These are phyloP conservation scores for Noctua comes DNA, from an alignment of 2,888 invertebrate species.

Conservation along the genomic window DNA sequence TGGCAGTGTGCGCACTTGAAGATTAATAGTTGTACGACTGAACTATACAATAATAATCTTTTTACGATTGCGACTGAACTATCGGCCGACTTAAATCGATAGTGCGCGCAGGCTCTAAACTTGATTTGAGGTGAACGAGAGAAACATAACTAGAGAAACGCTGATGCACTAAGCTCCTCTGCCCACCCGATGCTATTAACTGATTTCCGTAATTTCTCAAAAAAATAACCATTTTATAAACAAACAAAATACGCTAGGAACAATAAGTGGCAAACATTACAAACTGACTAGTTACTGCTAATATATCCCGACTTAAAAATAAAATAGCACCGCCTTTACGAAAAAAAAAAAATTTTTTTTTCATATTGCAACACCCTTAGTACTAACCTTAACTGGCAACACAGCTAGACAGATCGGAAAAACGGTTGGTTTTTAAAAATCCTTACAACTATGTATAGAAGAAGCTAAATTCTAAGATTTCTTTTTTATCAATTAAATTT, in stretches of 20 bases:
- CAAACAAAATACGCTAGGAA: conserved; percentile 62
- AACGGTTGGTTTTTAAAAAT: conserved; percentile 52
- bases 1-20: too few species aligned
- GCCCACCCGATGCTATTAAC: neutral
- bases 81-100: too few species aligned
- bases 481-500: conserved; percentile 61
- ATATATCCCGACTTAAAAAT: conserved; percentile 60
- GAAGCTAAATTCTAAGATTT: conserved; percentile 55
- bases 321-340: conserved; percentile 69
- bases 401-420: conserved; percentile 62
- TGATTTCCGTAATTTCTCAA: conserved; percentile 19
- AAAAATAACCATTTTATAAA: conserved; percentile 27
- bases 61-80: too few species aligned
- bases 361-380: conserved; percentile 75
- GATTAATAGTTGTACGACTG: too few species aligned
- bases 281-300: conserved; percentile 62
- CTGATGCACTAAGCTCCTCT: neutral
- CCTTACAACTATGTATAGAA: conserved; percentile 66
- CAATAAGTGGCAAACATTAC: conserved; percentile 63
- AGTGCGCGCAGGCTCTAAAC: too few species aligned
- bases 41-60: too few species aligned
- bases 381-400: conserved; percentile 62
- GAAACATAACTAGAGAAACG: too few species aligned
- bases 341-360: conserved; percentile 63
- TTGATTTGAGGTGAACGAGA: too few species aligned